These are phyloP conservation scores for Pelmatolapia mariae DNA, from an alignment of 2,113 vertebrate species.

Conservation along the genomic window DNA sequence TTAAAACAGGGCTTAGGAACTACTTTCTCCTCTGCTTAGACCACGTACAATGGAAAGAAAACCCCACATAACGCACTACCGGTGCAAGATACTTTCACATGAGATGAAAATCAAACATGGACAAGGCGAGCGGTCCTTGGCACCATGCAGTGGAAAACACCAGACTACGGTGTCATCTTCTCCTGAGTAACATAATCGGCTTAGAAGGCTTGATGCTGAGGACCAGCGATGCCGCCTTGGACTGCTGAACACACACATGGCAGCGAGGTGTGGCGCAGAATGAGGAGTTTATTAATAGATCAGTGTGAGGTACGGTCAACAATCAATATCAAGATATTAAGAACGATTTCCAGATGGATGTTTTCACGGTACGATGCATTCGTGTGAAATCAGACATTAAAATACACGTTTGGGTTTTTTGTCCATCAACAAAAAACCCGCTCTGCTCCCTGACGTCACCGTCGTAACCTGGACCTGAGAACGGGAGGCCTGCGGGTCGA, in stretches of 20 bases:
- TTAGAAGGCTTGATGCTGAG: slow-evolving; percentile 46
- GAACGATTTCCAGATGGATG: not conserved
- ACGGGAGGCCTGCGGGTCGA: not conserved
- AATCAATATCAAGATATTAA: not conserved
- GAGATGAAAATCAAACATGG: not conserved
- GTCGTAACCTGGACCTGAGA: not conserved
- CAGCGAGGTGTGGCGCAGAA: not conserved
- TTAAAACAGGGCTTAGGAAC: not conserved
- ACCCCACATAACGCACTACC: fast-evolving
- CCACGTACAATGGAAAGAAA: not conserved
- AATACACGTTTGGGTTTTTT: fast-evolving
- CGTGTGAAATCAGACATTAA: not conserved
- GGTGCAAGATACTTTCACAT: not conserved
- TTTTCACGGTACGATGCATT: fast-evolving
- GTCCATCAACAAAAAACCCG: fast-evolving
- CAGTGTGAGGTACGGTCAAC: not conserved
- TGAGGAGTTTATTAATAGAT: not conserved
- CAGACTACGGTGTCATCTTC: slow-evolving; percentile 53
- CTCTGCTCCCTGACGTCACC: not conserved
- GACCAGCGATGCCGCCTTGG: slow-evolving; percentile 6
- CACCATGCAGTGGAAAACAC: slow-evolving; percentile 46
- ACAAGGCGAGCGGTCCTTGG: slow-evolving; percentile 1
- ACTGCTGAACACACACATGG: not conserved
- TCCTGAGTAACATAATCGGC: slow-evolving; percentile 65
- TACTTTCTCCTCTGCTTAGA: not conserved